Evolutionary conservation across 2,797 vertebrate genomes (phyloP).

Genomic region (Zonotrichia albicollis): DNA sequence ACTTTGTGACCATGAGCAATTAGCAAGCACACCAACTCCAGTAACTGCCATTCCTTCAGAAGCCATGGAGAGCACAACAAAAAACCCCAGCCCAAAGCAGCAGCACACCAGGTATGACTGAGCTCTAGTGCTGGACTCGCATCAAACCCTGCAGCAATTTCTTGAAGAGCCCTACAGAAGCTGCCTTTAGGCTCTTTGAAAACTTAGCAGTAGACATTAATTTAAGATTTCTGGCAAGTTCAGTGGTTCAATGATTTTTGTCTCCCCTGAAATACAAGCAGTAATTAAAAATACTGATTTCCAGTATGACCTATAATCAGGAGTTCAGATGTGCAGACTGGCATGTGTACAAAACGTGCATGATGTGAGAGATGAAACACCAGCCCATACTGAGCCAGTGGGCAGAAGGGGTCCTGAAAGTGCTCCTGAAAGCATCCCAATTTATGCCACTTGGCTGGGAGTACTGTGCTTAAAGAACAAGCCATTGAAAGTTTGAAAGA

Average conservation of each 20-base stretch:
- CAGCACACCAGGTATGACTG: background rate
- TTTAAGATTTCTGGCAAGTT: background rate
- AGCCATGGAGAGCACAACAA: background rate
- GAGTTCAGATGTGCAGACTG: background rate
- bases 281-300: constrained; percentile 33
- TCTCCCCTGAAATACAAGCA: background rate
- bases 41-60: background rate
- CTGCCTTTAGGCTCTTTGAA: background rate
- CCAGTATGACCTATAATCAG: background rate
- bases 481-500: background rate
- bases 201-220: background rate
- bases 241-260: background rate
- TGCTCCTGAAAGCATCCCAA: background rate
- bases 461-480: background rate
- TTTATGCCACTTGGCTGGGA: background rate
- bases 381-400: background rate
- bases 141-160: background rate
- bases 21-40: background rate
- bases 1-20: background rate
- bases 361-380: background rate
- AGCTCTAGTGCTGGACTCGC: background rate
- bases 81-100: background rate
- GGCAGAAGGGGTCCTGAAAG: background rate
- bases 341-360: background rate
- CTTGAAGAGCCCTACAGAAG: background rate